Conservation (phyloP, 2,113 vertebrate species). For the Bubalus kerabau region DNA sequence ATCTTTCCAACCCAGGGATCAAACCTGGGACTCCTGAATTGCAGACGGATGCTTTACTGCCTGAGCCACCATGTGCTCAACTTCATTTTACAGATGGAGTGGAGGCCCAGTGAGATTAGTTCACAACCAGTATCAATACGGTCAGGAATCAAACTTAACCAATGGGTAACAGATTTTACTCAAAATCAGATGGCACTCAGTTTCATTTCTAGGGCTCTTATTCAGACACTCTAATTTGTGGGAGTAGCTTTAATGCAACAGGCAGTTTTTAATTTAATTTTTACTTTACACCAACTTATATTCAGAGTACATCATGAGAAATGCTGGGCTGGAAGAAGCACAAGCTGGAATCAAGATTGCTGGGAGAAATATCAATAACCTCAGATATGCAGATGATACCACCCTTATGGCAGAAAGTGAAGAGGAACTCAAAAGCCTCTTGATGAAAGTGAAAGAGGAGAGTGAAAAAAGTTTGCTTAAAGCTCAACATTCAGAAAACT, state of each 20-base stretch:
- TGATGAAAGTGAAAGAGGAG: background rate
- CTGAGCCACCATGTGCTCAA: background rate
- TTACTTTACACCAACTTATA: background rate
- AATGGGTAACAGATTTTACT: background rate
- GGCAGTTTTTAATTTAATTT: background rate
- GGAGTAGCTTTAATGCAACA: background rate
- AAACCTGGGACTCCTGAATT: background rate
- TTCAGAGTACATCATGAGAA: background rate
- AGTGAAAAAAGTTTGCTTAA: background rate
- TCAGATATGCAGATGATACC: background rate
- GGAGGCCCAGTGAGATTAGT: background rate
- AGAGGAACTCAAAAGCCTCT: background rate
- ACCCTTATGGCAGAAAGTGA: background rate
- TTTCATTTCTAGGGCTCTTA: background rate
- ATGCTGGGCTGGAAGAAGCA: accelerated
- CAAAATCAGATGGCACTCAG: background rate
- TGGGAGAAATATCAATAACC: accelerated
- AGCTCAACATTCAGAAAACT: background rate
- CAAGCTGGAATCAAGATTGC: background rate
- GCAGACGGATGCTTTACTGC: background rate
- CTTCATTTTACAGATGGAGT: background rate
- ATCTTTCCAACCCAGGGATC: accelerated
- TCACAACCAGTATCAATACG: background rate
- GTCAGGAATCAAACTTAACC: background rate
- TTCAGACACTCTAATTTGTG: background rate